Percentiles rank a stretch among this genome's conserved stretches.
Evolutionary conservation across 2,113 vertebrate genomes (phyloP).

Genomic region (Oryzias curvinotus): DNA sequence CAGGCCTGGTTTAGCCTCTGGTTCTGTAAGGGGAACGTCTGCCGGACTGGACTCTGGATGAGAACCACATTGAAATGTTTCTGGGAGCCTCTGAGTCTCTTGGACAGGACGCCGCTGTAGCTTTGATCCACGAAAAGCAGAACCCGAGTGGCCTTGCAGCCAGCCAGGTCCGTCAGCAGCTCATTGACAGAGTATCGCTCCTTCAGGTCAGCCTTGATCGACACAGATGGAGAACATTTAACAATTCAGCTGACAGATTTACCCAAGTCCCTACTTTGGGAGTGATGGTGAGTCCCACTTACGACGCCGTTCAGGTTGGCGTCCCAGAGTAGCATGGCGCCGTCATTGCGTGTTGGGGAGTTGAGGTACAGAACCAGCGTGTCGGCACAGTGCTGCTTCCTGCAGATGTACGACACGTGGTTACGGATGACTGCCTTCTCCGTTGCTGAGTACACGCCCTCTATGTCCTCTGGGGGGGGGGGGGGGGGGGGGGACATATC

Average conservation of each 20-base stretch:
- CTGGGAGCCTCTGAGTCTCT: slow-evolving; percentile 74
- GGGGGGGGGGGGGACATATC: neutral
- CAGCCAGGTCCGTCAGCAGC: slow-evolving; percentile 69
- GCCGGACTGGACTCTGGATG: slow-evolving; percentile 57
- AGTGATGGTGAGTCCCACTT: slow-evolving; percentile 32
- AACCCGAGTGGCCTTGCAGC: slow-evolving; percentile 76
- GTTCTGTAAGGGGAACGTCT: slow-evolving; percentile 38
- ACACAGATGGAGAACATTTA: neutral
- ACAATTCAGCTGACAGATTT: neutral
- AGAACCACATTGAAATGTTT: slow-evolving; percentile 79
- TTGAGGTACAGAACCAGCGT: slow-evolving; percentile 81
- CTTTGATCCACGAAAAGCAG: slow-evolving; percentile 83
- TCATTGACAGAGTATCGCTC: slow-evolving; percentile 66
- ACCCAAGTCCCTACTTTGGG: neutral
- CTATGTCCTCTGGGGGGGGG: slow-evolving; percentile 58
- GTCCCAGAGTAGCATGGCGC: slow-evolving; percentile 83
- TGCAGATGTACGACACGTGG: slow-evolving; percentile 80
- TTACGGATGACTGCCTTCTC: slow-evolving; percentile 79
- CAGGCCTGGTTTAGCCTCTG: slow-evolving; percentile 26
- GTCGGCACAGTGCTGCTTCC: slow-evolving; percentile 81
- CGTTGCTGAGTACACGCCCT: slow-evolving; percentile 76
- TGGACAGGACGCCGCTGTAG: slow-evolving; percentile 75
- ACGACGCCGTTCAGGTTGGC: slow-evolving; percentile 81
- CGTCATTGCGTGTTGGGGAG: slow-evolving; percentile 79
- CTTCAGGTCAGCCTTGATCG: slow-evolving; percentile 58